phyloP scores from a whole-genome alignment of 2,113 vertebrate species.

The Pantherophis guttatus region DNA sequence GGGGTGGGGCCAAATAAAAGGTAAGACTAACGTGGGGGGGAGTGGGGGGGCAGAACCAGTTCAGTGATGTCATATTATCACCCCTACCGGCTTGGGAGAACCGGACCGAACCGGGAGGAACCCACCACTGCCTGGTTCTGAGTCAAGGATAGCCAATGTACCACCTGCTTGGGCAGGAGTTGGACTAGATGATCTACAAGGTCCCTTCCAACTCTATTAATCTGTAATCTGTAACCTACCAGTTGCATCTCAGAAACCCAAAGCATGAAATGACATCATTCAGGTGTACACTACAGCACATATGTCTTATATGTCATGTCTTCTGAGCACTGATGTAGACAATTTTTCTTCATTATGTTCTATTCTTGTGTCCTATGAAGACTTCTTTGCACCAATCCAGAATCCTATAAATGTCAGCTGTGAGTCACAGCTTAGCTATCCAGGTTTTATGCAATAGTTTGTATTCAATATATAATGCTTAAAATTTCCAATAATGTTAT shows the following conservation, averaged over 20 bases:
- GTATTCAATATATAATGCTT: not conserved
- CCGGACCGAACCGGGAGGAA: no score
- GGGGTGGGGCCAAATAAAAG: no score
- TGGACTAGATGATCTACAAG: no score
- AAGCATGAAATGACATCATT: not conserved
- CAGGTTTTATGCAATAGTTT: slow-evolving; percentile 13
- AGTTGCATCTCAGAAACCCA: not conserved
- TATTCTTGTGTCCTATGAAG: not conserved
- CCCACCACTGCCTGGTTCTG: not conserved
- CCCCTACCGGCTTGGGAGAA: no score
- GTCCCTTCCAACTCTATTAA: no score
- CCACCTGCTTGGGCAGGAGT: no score
- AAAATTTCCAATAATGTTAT: slow-evolving; percentile 28
- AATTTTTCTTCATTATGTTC: not conserved
- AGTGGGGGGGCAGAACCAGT: no score
- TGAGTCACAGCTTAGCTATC: not conserved
- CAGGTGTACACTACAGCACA: not conserved
- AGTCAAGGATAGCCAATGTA: not conserved
- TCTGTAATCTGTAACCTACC: not conserved
- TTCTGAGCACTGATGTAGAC: not conserved
- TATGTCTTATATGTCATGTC: not conserved
- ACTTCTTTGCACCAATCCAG: not conserved
- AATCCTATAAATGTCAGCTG: not conserved
- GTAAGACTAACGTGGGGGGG: no score
- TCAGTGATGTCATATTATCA: no score